phyloP scores from a whole-genome alignment of 2,797 vertebrate species.

The Sarcoramphus papa region DNA sequence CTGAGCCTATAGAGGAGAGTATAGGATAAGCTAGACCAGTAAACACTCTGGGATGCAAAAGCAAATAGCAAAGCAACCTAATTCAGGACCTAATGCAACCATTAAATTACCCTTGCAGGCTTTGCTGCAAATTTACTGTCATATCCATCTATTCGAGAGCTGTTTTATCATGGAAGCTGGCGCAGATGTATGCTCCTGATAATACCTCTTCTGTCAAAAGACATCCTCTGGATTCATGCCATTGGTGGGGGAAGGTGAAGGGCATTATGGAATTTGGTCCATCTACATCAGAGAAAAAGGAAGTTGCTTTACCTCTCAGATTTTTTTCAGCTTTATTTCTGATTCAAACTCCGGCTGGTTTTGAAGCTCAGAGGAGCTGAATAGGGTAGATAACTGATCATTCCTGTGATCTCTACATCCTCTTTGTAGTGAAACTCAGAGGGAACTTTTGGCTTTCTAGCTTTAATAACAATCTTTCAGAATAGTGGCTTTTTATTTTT shows the following conservation, averaged over 20 bases:
- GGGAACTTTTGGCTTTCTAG: not conserved
- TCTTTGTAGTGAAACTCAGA: not conserved
- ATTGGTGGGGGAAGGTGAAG: not conserved
- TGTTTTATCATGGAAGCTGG: not conserved
- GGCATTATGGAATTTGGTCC: not conserved
- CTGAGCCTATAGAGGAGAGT: not conserved
- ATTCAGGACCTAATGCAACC: not conserved
- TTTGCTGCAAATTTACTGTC: not conserved
- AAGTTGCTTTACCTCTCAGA: not conserved
- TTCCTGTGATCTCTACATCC: not conserved
- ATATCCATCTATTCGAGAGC: fast-evolving
- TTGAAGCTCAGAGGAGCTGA: not conserved
- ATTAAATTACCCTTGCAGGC: not conserved
- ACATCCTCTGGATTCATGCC: not conserved
- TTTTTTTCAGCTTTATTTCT: not conserved
- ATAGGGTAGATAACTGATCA: not conserved
- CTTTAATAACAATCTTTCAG: not conserved
- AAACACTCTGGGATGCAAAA: not conserved
- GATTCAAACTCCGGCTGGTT: not conserved
- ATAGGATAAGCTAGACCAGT: not conserved
- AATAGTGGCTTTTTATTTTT: not conserved
- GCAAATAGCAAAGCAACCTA: not conserved
- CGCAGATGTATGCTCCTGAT: fast-evolving
- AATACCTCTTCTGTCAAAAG: not conserved
- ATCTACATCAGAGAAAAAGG: not conserved